Evolutionary conservation across 2,888 invertebrate genomes (phyloP), one percentile per base, ranked within the genome.

Genomic region (Argyresthia albistria): DNA sequence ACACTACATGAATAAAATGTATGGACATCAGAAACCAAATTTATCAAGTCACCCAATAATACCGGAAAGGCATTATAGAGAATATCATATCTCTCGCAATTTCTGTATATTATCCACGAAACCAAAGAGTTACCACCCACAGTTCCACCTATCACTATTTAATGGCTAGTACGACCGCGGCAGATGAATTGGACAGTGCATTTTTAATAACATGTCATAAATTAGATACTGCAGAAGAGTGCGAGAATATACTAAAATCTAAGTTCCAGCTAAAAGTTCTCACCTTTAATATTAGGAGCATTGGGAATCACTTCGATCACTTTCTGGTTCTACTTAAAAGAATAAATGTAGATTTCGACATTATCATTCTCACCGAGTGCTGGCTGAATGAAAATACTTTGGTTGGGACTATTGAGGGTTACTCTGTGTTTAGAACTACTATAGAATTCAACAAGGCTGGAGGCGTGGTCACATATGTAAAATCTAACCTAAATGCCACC

Each of bases 311-410:
- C 25, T 50, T 50, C 15, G 49, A 49, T 39, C 2, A 11, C n/a
- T 39, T 49, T 16, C 11, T 42, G 15, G 39, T 42, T 15, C 8
- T 39, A n/a, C 9, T 50, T 9, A 42, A 50, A 43, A 11, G 50
- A n/a, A 4, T 43, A n/a, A 50, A 43, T 12, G 11, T 43, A 16
- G 9, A 42, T 4, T 9, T 49, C 14, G 49, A 49, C 15, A 39
- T 49, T 10, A 37, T 49, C 9, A 15, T 49, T 39, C 43, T 50
- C 10, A 50, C 50, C 14, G 50, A 50, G 35, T 50, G 51, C 46
- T 37, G 51, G 51, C 45, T 51, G 9, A 35, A 15, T 10, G 45
- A 51, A 10, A 35, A n/a, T 8, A 45, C 36, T 36, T n/a, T 45
- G 8, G 11, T 45, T 45, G 36, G 35, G 8, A 12, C 9, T 12